phyloP scores from a whole-genome alignment of 2,797 vertebrate species.

The Petrocephalus sullivani region DNA sequence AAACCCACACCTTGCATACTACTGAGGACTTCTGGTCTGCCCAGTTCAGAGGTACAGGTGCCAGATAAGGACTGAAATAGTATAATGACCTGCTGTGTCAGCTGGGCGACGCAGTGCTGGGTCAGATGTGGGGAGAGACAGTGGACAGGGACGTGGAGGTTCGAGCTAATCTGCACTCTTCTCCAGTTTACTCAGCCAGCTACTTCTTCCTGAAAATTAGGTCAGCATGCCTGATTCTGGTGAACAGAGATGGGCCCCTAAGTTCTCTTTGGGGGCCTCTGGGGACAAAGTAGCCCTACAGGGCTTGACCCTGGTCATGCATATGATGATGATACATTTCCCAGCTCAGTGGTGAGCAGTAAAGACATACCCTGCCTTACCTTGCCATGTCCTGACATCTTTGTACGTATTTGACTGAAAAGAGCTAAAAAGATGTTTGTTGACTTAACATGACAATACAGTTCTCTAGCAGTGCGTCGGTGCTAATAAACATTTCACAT shows the following conservation, averaged over 20 bases:
- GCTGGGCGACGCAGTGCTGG: not conserved
- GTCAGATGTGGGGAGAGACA: not conserved
- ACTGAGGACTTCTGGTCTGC: not conserved
- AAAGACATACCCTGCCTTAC: not conserved
- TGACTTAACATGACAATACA: not conserved
- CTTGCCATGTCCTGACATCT: not conserved
- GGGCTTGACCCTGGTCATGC: not conserved
- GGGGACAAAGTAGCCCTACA: not conserved
- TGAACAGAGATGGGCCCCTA: not conserved
- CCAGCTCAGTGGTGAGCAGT: not conserved
- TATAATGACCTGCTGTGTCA: not conserved
- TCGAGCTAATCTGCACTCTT: not conserved
- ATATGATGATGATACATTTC: not conserved
- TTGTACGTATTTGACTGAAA: not conserved
- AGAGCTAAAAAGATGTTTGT: not conserved
- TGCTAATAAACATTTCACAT: not conserved
- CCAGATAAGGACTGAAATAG: not conserved
- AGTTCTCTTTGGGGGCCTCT: not conserved
- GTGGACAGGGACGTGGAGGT: not conserved
- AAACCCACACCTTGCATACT: not conserved
- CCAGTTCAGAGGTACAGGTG: not conserved
- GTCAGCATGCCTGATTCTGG: not conserved
- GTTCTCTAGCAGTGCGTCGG: not conserved
- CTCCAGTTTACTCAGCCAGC: not conserved
- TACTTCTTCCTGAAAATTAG: not conserved